These are phyloP conservation scores for Crax fasciolata DNA, from an alignment of 2,797 vertebrate genomes.

Conservation along the genomic window DNA sequence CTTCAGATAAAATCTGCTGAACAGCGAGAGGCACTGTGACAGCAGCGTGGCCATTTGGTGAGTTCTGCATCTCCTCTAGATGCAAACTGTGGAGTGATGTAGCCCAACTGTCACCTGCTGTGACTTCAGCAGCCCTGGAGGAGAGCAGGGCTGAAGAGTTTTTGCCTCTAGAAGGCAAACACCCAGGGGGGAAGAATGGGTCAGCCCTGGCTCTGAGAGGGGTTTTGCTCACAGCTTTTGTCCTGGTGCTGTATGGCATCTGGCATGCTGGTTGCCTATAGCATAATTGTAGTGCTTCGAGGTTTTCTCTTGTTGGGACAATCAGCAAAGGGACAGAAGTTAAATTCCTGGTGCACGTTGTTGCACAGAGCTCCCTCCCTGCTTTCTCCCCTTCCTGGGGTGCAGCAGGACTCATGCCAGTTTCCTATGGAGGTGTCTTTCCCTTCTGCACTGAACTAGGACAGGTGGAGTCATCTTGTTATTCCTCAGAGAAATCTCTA, in stretches of 20 bases:
- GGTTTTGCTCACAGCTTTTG: neutral
- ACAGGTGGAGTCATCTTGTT: neutral
- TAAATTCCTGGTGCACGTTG: accelerated
- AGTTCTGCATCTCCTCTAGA: neutral
- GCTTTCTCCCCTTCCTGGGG: neutral
- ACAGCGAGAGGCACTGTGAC: neutral
- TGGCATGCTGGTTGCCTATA: neutral
- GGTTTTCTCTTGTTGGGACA: neutral
- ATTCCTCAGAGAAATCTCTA: neutral
- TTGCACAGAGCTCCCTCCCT: neutral
- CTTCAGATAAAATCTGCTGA: neutral
- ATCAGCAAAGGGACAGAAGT: neutral
- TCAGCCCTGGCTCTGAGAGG: neutral
- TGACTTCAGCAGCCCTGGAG: neutral
- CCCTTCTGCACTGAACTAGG: neutral
- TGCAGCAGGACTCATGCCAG: neutral
- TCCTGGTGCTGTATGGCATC: neutral
- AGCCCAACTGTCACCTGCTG: neutral
- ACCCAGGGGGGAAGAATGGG: neutral
- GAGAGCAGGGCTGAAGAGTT: neutral
- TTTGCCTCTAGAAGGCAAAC: neutral
- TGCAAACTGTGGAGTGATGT: neutral
- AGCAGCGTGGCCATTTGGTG: neutral
- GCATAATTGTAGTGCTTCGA: neutral
- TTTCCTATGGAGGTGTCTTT: neutral